phyloP scores from a whole-genome alignment of 1,140 invertebrate genomes.

The Drosophila seguyi region DNA sequence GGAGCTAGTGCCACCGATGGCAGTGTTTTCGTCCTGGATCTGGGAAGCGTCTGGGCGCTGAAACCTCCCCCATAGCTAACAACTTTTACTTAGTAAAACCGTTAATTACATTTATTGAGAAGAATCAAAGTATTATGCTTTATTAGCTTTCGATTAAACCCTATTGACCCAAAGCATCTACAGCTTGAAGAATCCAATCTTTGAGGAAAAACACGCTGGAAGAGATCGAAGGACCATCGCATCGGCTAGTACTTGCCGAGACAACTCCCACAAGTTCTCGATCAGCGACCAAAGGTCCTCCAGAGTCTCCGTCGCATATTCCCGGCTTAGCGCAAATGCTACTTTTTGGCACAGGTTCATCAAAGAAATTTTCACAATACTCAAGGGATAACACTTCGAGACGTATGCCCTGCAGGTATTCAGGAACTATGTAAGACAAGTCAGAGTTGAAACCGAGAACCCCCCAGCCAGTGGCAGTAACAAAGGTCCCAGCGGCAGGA shows the following conservation, averaged over 20 bases:
- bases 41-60: conserved; percentile 73
- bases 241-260: background rate
- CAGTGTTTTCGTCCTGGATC: conserved; percentile 94
- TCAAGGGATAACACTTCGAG: background rate
- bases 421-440: background rate
- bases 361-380: background rate
- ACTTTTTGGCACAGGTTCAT: background rate
- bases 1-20: conserved; percentile 97
- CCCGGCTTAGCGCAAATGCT: conserved; percentile 2
- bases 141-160: background rate
- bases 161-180: background rate
- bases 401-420: background rate
- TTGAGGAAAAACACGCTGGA: background rate
- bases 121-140: background rate
- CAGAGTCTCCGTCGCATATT: conserved; percentile 3
- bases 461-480: background rate
- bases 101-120: too few species aligned
- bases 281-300: background rate
- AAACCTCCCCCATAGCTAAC: background rate
- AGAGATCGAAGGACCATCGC: conserved; percentile 2
- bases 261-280: background rate
- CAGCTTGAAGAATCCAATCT: background rate
- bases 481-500: background rate
- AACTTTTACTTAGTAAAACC: too few species aligned
- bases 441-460: background rate